Evolutionary conservation across 1,140 invertebrate species (phyloP).

Genomic region (Sitobion miscanthi): DNA sequence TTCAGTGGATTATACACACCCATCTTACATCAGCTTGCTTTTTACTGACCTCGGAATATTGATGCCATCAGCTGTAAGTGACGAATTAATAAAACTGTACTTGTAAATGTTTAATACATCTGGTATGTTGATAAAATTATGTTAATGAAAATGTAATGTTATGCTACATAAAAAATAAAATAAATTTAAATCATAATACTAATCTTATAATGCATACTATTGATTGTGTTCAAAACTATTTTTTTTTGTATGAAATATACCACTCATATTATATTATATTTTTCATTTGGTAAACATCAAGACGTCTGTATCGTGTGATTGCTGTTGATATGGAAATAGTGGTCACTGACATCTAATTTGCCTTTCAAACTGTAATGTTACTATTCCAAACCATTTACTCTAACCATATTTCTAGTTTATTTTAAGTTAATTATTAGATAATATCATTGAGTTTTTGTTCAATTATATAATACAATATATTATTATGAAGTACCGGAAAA

Average conservation of each 20-base stretch:
- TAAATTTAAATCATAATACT: neutral
- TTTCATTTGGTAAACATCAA: neutral
- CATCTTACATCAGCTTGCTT: constrained; percentile 87
- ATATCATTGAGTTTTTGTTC: too few relatives aligned
- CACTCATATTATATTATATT: neutral
- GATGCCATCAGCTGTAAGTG: constrained; percentile 94
- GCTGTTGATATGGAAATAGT: neutral
- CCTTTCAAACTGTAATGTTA: neutral
- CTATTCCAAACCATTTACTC: neutral
- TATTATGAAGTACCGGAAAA: too few relatives aligned
- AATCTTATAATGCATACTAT: neutral
- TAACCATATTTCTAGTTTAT: neutral
- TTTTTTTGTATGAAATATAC: neutral
- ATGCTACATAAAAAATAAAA: neutral
- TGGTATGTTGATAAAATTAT: neutral
- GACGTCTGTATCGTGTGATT: neutral
- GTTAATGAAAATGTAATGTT: neutral
- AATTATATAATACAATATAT: too few relatives aligned
- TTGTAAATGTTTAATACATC: constrained; percentile 66
- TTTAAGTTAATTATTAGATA: neutral
- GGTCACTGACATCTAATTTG: neutral
- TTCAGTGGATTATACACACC: constrained; percentile 94
- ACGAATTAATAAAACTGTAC: constrained; percentile 96
- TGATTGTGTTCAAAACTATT: neutral
- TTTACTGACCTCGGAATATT: constrained; percentile 96